Conservation (phyloP, 2,888 invertebrate species). For the Thelaira solivaga region DNA sequence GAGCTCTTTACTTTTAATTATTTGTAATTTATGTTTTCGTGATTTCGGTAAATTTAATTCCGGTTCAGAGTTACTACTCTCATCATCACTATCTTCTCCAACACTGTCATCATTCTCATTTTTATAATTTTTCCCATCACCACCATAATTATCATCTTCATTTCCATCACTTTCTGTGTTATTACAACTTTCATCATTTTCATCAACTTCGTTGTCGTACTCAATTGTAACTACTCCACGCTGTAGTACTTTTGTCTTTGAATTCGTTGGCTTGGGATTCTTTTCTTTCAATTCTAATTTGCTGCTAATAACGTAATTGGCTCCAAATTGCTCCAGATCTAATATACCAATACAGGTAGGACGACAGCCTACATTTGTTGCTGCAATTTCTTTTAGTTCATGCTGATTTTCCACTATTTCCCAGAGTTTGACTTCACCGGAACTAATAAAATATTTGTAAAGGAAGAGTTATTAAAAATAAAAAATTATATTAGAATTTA, state of each 20-base stretch:
- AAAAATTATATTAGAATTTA: no score
- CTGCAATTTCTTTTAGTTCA: conserved; percentile 78
- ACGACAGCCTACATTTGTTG: conserved; percentile 83
- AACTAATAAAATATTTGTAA: conserved; percentile 77
- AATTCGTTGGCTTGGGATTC: conserved; percentile 25
- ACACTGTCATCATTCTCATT: conserved; percentile 24
- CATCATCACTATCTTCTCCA: conserved; percentile 28
- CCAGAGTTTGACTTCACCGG: conserved; percentile 89
- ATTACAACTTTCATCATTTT: not conserved
- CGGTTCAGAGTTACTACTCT: conserved; percentile 40
- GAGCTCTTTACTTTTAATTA: conserved; percentile 28
- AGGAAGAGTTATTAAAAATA: no score
- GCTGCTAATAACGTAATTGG: conserved; percentile 61
- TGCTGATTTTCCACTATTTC: conserved; percentile 70
- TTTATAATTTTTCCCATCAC: not conserved
- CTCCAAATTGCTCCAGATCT: conserved; percentile 74
- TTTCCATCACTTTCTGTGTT: conserved; percentile 44
- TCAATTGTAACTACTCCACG: conserved; percentile 72
- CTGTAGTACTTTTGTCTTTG: conserved; percentile 41
- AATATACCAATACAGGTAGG: conserved; percentile 85
- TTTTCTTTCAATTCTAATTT: conserved; percentile 32
- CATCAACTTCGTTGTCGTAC: conserved; percentile 65
- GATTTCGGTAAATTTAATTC: conserved; percentile 54
- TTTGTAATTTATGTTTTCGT: conserved; percentile 54
- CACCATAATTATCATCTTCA: conserved; percentile 26